These are phyloP conservation scores for Scaptomyza montana DNA, from an alignment of 1,140 invertebrate species.

Conservation along the genomic window DNA sequence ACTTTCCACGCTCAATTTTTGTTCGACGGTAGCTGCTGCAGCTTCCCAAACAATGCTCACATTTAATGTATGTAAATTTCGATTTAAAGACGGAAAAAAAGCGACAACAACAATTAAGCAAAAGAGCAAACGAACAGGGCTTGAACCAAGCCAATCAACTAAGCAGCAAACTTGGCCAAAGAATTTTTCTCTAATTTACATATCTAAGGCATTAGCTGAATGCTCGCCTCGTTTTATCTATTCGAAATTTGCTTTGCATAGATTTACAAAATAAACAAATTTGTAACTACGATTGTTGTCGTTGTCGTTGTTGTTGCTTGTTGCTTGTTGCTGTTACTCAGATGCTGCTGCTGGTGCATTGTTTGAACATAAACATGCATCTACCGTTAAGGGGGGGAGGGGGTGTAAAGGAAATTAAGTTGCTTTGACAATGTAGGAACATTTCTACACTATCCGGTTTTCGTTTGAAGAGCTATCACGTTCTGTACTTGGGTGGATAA, in stretches of 20 bases:
- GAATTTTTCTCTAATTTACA: conserved; percentile 72
- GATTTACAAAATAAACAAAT: conserved; percentile 71
- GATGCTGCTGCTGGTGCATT: conserved; percentile 51
- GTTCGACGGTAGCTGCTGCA: conserved; percentile 53
- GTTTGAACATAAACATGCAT: conserved; percentile 63
- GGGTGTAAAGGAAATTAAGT: conserved; percentile 13
- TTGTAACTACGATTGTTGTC: conserved; percentile 39
- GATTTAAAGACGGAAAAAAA: conserved; percentile 7
- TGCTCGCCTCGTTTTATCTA: conserved; percentile 59
- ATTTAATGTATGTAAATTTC: conserved; percentile 71
- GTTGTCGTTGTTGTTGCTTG: conserved; percentile 37
- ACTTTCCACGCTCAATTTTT: conserved; percentile 74
- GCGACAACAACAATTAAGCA: conserved; percentile 68
- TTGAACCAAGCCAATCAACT: conserved; percentile 61
- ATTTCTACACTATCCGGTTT: neutral
- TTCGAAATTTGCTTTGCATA: conserved; percentile 70
- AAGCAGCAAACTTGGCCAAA: conserved; percentile 34
- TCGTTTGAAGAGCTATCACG: too few relatives aligned
- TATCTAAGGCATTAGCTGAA: conserved; percentile 74
- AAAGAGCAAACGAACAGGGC: conserved; percentile 31
- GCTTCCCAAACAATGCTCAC: conserved; percentile 32
- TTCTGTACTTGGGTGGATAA: too few relatives aligned
- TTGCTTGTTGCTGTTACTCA: conserved; percentile 14
- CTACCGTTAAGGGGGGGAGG: conserved; percentile 56
- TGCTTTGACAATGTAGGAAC: conserved; percentile 3